Evolutionary conservation across 2,113 vertebrate genomes (phyloP).

Genomic region (Fregata magnificens): DNA sequence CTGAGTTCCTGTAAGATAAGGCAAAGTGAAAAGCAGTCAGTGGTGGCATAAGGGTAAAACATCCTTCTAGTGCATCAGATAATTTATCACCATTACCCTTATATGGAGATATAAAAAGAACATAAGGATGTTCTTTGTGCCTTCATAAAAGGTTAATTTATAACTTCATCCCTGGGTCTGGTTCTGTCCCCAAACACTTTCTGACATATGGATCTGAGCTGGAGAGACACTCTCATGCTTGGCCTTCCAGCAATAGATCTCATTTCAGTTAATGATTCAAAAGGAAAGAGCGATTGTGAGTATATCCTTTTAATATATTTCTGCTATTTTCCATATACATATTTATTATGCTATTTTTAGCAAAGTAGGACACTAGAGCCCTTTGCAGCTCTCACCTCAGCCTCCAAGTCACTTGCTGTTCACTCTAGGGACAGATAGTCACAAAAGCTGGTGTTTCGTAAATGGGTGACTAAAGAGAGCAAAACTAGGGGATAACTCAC

Average conservation of each 20-base stretch:
- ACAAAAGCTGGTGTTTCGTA: neutral
- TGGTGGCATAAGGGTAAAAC: neutral
- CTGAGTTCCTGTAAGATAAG: neutral
- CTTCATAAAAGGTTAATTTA: conserved; percentile 4
- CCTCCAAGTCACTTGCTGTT: neutral
- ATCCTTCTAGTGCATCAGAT: neutral
- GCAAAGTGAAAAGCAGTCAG: neutral
- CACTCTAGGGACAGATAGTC: neutral
- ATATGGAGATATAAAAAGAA: neutral
- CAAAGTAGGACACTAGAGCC: neutral
- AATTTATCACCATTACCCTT: neutral
- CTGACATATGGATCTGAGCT: neutral
- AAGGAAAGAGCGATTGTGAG: neutral
- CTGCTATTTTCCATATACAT: neutral
- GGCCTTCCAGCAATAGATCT: neutral
- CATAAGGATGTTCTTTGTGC: neutral
- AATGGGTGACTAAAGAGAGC: neutral
- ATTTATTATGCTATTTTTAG: neutral
- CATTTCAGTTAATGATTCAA: neutral
- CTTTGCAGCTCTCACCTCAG: neutral
- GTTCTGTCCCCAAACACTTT: neutral
- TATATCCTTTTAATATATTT: neutral
- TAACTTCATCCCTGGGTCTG: neutral
- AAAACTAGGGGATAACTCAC: neutral
- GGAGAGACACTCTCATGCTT: neutral